Percentiles rank a stretch among this genome's conserved stretches.
Evolutionary conservation across 2,113 vertebrate species (phyloP).

Genomic region (Scartelaos histophorus): DNA sequence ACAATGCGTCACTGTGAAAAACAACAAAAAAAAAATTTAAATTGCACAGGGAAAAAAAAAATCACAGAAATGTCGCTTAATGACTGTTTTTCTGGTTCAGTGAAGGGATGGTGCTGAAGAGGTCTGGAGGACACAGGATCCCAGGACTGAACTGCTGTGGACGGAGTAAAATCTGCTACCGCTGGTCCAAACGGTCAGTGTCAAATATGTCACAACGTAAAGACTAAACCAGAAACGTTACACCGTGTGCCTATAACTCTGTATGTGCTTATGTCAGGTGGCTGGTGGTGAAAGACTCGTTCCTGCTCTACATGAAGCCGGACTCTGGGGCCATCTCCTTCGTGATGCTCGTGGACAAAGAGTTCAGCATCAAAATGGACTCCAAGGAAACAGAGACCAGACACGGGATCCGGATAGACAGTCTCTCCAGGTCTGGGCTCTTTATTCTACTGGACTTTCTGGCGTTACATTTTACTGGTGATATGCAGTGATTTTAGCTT

Average conservation of each 20-base stretch:
- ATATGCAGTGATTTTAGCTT: no score
- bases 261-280: constrained; percentile 77
- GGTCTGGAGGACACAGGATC: constrained; percentile 93
- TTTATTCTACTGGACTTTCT: no score
- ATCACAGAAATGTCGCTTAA: neutral
- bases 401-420: constrained; percentile 90
- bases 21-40: no score
- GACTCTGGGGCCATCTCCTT: constrained; percentile 90
- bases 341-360: constrained; percentile 92
- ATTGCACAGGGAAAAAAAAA: no score
- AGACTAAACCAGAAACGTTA: no score
- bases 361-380: constrained; percentile 93
- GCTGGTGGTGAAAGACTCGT: constrained; percentile 96
- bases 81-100: constrained; percentile 72
- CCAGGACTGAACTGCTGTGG: constrained; percentile 95
- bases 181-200: constrained; percentile 94
- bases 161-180: constrained; percentile 89
- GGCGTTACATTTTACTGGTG: no score
- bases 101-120: constrained; percentile 92
- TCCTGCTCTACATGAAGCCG: constrained; percentile 92
- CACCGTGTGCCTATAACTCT: neutral
- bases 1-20: no score
- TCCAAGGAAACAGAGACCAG: constrained; percentile 91
- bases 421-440: constrained; percentile 84
- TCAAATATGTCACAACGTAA: neutral